Evolutionary conservation across 2,888 invertebrate genomes (phyloP).

Genomic region (Xanthorhoe spadicearia): DNA sequence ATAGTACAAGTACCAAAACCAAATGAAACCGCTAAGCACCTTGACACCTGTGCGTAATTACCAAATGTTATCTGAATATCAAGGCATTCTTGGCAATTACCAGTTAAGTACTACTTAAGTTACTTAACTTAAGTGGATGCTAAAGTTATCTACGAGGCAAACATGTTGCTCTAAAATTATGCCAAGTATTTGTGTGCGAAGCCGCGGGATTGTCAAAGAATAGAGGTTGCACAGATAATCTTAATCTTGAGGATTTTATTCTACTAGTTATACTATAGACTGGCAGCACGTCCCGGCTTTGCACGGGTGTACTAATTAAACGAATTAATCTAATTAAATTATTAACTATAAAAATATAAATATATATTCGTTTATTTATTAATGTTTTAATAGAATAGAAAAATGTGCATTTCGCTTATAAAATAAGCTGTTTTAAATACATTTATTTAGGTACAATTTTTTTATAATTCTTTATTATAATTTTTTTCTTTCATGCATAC

Average conservation of each 20-base stretch:
- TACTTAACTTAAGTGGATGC: constrained; percentile 49
- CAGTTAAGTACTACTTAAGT: constrained; percentile 50
- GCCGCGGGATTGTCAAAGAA: constrained; percentile 43
- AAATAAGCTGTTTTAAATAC: no score
- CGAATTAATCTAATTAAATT: no score
- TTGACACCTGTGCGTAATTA: constrained; percentile 43
- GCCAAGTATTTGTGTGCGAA: constrained; percentile 40
- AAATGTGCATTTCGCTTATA: no score
- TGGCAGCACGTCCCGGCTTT: no score
- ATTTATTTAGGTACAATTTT: no score
- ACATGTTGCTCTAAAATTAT: constrained; percentile 50
- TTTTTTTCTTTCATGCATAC: no score
- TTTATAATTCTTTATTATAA: no score
- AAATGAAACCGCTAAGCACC: constrained; percentile 23
- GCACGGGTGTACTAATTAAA: no score
- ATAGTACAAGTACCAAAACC: constrained; percentile 2
- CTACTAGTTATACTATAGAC: no score
- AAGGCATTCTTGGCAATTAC: constrained; percentile 45
- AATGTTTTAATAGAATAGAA: no score
- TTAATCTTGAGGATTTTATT: background rate
- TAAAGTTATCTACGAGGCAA: constrained; percentile 50
- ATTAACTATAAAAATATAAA: no score
- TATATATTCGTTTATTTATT: no score
- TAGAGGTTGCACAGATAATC: constrained; percentile 22
- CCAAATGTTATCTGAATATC: constrained; percentile 45